These are phyloP conservation scores for Pelochelys cantorii DNA, from an alignment of 2,797 vertebrate species.

Conservation along the genomic window DNA sequence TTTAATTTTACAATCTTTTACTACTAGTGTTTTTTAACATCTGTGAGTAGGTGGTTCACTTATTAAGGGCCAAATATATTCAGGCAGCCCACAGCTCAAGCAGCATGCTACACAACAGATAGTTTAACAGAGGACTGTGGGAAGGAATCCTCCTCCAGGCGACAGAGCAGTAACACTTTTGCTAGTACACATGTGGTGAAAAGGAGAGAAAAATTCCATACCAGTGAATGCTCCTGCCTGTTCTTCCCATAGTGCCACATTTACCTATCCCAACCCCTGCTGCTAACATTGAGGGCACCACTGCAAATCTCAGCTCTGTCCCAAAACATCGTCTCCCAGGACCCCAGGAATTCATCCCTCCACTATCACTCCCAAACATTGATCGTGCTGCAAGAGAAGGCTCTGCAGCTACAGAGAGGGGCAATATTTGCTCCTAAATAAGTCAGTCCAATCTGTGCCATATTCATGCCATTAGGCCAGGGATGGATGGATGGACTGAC, in stretches of 20 bases:
- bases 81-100: not conserved
- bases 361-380: not conserved
- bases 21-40: not conserved
- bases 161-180: fast-evolving
- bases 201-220: fast-evolving
- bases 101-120: not conserved
- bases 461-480: not conserved
- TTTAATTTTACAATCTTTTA: not conserved
- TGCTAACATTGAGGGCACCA: not conserved
- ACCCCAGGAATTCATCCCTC: not conserved
- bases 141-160: not conserved
- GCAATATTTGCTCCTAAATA: not conserved
- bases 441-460: not conserved
- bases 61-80: not conserved
- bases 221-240: not conserved
- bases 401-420: not conserved
- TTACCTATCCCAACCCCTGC: fast-evolving
- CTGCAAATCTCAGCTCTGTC: not conserved
- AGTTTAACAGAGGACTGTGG: not conserved
- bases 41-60: not conserved
- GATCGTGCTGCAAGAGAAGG: not conserved
- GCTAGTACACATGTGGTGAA: not conserved
- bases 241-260: not conserved
- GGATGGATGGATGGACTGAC: not conserved
- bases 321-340: not conserved